phyloP scores from a whole-genome alignment of 2,113 vertebrate genomes.

The Eublepharis macularius region DNA sequence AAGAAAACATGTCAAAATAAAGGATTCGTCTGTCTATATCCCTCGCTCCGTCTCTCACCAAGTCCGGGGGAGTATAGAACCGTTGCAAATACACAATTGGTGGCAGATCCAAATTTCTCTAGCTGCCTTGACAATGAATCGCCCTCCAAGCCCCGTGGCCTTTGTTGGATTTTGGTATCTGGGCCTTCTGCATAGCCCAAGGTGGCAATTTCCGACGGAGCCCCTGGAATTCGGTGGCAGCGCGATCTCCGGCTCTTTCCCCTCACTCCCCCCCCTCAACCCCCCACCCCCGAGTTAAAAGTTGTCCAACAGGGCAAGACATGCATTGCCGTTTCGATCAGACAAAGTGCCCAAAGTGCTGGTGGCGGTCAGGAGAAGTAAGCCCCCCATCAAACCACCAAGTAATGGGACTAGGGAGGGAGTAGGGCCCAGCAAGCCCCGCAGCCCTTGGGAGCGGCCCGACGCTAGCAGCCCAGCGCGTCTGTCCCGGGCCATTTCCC shows the following conservation, averaged over 20 bases:
- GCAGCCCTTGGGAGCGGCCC: background rate
- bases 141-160: background rate
- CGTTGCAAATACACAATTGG: background rate
- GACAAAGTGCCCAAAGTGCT: background rate
- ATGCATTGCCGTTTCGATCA: background rate
- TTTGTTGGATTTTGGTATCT: background rate
- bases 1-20: background rate
- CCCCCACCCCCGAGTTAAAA: background rate
- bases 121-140: background rate
- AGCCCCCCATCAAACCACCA: background rate
- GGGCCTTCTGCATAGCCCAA: background rate
- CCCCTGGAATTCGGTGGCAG: background rate
- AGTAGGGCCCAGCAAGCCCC: background rate
- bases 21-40: too few relatives aligned
- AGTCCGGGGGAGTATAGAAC: background rate
- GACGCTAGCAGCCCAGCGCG: background rate
- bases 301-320: background rate
- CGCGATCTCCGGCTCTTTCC: background rate
- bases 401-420: background rate
- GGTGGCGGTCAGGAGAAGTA: background rate
- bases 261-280: slow-evolving; percentile 27
- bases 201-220: background rate
- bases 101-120: background rate
- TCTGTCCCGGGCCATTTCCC: background rate
- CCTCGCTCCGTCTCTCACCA: too few relatives aligned